These are phyloP conservation scores for Apostichopus parvimensis DNA, from an alignment of 35 echinoderm and acorn worm species.

Conservation along the genomic window DNA sequence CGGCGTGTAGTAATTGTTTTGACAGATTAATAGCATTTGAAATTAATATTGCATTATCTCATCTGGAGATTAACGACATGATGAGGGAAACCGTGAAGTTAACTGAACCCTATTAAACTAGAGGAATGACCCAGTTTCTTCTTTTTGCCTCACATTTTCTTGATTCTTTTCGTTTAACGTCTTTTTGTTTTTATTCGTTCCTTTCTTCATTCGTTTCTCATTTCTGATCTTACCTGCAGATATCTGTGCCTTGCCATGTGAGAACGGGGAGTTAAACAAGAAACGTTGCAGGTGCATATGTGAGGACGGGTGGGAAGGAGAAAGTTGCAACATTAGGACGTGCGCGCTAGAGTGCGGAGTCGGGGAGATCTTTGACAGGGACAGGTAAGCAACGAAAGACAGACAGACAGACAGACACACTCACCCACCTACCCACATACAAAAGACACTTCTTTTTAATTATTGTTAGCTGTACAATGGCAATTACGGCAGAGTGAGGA, in stretches of 20 bases:
- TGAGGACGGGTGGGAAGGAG: neutral
- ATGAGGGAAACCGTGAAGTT: no score
- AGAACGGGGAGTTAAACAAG: slow-evolving; percentile 3
- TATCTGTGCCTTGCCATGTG: slow-evolving; percentile 46
- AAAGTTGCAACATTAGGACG: neutral
- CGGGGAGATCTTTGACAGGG: neutral
- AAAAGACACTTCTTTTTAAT: no score
- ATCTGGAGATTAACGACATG: no score
- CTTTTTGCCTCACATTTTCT: neutral
- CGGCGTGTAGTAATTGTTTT: neutral
- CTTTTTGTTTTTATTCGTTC: neutral
- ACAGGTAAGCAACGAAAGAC: neutral
- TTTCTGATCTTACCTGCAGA: neutral
- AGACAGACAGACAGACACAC: no score
- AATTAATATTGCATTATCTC: slow-evolving; percentile 6
- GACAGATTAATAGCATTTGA: neutral
- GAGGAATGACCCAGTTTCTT: no score
- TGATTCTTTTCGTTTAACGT: neutral
- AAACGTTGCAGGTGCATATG: slow-evolving; percentile 21
- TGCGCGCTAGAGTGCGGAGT: neutral
- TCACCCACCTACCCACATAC: no score
- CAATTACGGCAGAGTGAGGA: no score
- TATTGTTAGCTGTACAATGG: no score
- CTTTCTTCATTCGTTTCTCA: neutral
- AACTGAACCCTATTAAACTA: no score